These are phyloP conservation scores for Drosophila macrothrix DNA, from an alignment of 2,888 invertebrate species.

Conservation along the genomic window DNA sequence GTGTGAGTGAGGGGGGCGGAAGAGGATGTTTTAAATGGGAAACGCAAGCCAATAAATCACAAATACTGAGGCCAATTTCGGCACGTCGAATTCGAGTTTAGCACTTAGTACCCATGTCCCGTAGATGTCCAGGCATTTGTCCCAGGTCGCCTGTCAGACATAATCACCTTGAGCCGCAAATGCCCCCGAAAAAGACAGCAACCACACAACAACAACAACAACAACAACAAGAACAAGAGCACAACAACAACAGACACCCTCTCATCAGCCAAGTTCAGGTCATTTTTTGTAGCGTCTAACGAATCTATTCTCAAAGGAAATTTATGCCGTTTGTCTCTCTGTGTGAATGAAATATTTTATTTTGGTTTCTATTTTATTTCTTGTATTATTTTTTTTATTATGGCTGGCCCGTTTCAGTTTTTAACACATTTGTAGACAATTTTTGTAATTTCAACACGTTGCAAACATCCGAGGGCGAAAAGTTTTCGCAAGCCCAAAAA, in stretches of 20 bases:
- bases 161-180: constrained; percentile 74
- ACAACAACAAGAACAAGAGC: constrained; percentile 8
- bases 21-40: constrained; percentile 1
- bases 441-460: constrained; percentile 82
- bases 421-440: constrained; percentile 67
- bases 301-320: constrained; percentile 79
- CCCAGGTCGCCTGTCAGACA: constrained; percentile 78
- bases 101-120: constrained; percentile 71
- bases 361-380: constrained; percentile 45
- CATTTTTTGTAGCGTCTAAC: constrained; percentile 29
- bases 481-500: constrained; percentile 58
- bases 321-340: constrained; percentile 72
- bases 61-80: constrained; percentile 43
- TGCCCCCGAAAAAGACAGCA: constrained; percentile 21
- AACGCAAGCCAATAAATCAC: constrained; percentile 60
- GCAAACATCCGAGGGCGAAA: constrained; percentile 53
- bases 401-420: constrained; percentile 52
- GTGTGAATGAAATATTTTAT: constrained; percentile 80
- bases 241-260: constrained; percentile 43
- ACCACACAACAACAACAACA: constrained; percentile 8
- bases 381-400: constrained; percentile 28
- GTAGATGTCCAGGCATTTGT: constrained; percentile 62
- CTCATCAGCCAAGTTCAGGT: constrained; percentile 34
- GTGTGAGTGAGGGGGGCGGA: not conserved
- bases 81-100: constrained; percentile 34